These are phyloP conservation scores for Prionailurus bengalensis DNA, from an alignment of 2,113 vertebrate genomes.

Conservation along the genomic window DNA sequence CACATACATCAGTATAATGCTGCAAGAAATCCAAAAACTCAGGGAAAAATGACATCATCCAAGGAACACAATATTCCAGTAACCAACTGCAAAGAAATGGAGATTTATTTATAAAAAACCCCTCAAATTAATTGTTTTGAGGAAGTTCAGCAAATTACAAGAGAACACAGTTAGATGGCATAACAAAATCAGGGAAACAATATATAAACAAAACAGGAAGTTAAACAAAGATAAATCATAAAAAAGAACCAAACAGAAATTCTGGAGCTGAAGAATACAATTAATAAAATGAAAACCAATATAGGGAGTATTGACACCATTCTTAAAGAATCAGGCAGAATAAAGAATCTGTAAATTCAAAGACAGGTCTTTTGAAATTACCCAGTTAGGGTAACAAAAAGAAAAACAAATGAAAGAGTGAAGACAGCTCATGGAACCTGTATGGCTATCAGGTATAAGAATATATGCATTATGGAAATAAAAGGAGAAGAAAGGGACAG, in stretches of 20 bases:
- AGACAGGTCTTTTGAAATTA: background rate
- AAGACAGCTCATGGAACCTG: background rate
- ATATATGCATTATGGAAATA: background rate
- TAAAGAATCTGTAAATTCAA: background rate
- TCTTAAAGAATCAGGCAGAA: background rate
- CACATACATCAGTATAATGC: background rate
- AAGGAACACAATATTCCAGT: background rate
- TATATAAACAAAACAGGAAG: background rate
- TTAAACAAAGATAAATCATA: background rate
- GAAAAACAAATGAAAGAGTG: background rate
- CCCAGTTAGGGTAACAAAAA: background rate
- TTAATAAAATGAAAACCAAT: background rate
- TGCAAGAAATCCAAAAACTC: background rate
- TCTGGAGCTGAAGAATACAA: background rate
- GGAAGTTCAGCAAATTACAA: background rate
- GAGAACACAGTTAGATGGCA: background rate
- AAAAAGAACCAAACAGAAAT: background rate
- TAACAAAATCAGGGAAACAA: background rate
- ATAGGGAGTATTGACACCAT: background rate
- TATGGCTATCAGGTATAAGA: background rate
- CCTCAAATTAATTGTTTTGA: conserved; percentile 6
- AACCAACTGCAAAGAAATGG: background rate
- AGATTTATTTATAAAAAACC: background rate
- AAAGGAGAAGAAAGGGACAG: background rate
- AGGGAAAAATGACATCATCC: background rate